Evolutionary conservation across 2,888 invertebrate genomes (phyloP).

Genomic region (Gari tellinella): DNA sequence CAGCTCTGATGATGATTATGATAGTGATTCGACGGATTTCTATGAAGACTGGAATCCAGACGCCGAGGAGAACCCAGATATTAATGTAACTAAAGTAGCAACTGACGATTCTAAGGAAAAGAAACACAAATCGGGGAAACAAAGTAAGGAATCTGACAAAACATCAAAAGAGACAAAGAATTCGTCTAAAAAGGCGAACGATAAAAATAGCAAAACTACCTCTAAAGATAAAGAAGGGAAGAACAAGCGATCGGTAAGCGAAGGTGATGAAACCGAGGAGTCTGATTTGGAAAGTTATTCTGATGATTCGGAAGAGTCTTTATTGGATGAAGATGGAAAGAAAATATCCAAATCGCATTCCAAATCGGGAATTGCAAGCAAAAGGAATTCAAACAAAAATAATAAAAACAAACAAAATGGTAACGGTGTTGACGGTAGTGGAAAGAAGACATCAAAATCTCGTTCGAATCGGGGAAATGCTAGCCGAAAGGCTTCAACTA

Average conservation of each 20-base stretch:
- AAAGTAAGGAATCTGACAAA: not conserved
- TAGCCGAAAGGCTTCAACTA: no score
- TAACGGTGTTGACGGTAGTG: no score
- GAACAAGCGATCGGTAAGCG: not conserved
- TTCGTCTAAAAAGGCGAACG: not conserved
- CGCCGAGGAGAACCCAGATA: slow-evolving; percentile 50
- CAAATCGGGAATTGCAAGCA: no score
- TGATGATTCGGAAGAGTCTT: not conserved
- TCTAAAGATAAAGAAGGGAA: slow-evolving; percentile 5
- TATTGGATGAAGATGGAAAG: no score
- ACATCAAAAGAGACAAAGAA: slow-evolving; percentile 2
- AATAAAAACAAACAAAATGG: no score
- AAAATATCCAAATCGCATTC: no score
- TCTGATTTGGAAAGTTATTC: not conserved
- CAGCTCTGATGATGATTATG: slow-evolving; percentile 17
- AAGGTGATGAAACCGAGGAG: not conserved
- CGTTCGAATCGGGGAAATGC: no score
- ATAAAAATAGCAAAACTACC: not conserved
- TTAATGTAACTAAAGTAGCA: slow-evolving; percentile 24
- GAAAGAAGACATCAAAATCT: no score
- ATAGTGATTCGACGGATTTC: slow-evolving; percentile 15
- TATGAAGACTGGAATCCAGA: slow-evolving; percentile 53
- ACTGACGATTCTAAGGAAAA: slow-evolving; percentile 6
- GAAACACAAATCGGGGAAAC: not conserved
- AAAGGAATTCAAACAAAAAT: no score